Evolutionary conservation across 2,888 invertebrate species (phyloP), one percentile per base, ranked within the genome.

Genomic region (Pantelozetes paolii): DNA sequence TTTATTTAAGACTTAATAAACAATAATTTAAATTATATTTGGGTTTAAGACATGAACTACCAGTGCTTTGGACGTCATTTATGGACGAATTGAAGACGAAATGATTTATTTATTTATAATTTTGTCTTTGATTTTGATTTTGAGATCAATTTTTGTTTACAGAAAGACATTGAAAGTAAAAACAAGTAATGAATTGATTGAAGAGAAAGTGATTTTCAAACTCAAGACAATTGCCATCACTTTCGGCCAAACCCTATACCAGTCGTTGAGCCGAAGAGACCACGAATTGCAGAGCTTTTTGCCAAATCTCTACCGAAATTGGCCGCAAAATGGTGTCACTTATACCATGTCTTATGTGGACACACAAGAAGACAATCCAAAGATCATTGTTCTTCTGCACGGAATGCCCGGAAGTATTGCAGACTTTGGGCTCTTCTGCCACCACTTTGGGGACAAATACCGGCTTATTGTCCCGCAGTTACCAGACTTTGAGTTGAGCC

Each of bases 401-500:
- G 64, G 64, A 64, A 36, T 3, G 8, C 64, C 64, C 32, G 64
- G 64, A n/a, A n/a, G 9, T 23, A 64, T 64, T 13, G 1, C 9
- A 2, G 64, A 64, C n/a, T 64, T 36, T n/a, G n/a, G 36, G 36
- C n/a, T 9, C 5, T 64, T 64, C 36, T 32, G 32, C 20, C 13
- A 6, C 1, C 6, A 64, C n/a, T 64, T 64, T 20, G 64, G 64
- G 2, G n/a, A 64, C 20, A 64, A 64, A 32, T 64, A 64, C 36
- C 36, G 64, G 1, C 9, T 64, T 36, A 32, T 64, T 36, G 30
- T 64, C 3, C 64, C 64, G 1, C 1, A 64, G 30, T 30, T 64
- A 3, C 64, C 64, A 1, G 64, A 64, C 64, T 64, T 64, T n/a
- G 36, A 64, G 64, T 20, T 64, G 6, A 36, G 36, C 36, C 64